These are phyloP conservation scores for Ceyx melanurus DNA, from an alignment of 2,113 vertebrate genomes.

Conservation along the genomic window DNA sequence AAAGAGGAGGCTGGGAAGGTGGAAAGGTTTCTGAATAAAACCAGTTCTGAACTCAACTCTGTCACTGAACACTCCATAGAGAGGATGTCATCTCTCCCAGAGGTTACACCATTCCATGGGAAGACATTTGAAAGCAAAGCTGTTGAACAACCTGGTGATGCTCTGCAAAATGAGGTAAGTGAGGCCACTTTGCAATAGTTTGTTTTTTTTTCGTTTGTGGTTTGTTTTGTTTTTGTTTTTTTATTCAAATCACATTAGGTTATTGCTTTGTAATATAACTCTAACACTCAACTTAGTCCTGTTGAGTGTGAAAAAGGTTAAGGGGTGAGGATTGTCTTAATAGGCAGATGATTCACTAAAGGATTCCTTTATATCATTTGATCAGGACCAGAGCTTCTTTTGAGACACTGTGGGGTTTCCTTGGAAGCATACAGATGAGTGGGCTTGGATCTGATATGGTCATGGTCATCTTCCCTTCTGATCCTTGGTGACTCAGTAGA, in stretches of 20 bases:
- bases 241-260: not conserved
- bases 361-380: not conserved
- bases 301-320: not conserved
- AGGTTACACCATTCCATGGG: not conserved
- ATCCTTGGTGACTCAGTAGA: not conserved
- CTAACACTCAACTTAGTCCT: not conserved
- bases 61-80: not conserved
- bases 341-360: not conserved
- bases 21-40: not conserved
- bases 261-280: not conserved
- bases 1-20: not conserved
- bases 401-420: not conserved
- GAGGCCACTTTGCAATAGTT: not conserved
- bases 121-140: not conserved
- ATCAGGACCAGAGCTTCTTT: not conserved
- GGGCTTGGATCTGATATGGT: not conserved
- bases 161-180: slow-evolving; percentile 57
- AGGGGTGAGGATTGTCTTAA: not conserved
- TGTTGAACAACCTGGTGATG: not conserved
- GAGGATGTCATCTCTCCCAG: not conserved
- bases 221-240: not conserved
- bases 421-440: not conserved
- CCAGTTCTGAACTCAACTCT: not conserved
- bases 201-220: too few species aligned
- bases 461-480: not conserved